These are phyloP conservation scores for Schizopygopsis malacanthus DNA, from an alignment of 2,797 vertebrate genomes.

Conservation along the genomic window DNA sequence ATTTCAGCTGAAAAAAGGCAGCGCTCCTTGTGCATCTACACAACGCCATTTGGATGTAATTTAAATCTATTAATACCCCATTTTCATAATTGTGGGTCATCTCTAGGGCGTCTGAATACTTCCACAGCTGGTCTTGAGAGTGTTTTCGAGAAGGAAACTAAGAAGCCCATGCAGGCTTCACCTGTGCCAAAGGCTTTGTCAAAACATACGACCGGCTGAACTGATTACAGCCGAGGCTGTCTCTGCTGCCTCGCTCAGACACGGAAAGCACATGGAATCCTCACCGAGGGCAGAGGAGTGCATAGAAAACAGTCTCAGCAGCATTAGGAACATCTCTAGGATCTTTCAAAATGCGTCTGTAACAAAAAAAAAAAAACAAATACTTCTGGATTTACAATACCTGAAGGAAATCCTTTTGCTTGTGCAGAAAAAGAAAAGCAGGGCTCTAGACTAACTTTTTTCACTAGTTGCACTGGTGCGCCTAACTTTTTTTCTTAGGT, in stretches of 20 bases:
- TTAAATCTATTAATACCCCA: slow-evolving; percentile 81
- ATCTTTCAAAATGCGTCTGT: too few relatives aligned
- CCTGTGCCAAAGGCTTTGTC: slow-evolving; percentile 58
- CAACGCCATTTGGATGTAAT: slow-evolving; percentile 81
- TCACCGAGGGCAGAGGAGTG: slow-evolving; percentile 40
- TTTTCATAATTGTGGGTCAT: slow-evolving; percentile 82
- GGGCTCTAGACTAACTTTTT: too few relatives aligned
- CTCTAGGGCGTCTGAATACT: slow-evolving; percentile 77
- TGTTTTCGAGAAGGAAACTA: slow-evolving; percentile 68
- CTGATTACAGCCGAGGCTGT: slow-evolving; percentile 61
- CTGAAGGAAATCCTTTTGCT: not conserved
- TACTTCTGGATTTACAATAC: not conserved
- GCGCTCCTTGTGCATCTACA: slow-evolving; percentile 65
- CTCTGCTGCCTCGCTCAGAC: slow-evolving; percentile 38
- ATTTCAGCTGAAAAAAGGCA: slow-evolving; percentile 77
- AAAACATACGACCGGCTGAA: slow-evolving; percentile 56
- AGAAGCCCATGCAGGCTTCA: slow-evolving; percentile 44
- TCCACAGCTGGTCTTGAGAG: slow-evolving; percentile 74
- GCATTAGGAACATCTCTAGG: not conserved
- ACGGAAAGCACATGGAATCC: slow-evolving; percentile 50
- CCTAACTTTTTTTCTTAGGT: too few relatives aligned
- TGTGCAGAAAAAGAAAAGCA: not conserved
- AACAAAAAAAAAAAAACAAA: slow-evolving; percentile 3
- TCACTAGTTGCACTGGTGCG: too few relatives aligned
- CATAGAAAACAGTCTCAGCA: not conserved